Base-by-base conservation (phyloP, 2,888 invertebrate genomes). In the Tenthredo mesomela region DNA sequence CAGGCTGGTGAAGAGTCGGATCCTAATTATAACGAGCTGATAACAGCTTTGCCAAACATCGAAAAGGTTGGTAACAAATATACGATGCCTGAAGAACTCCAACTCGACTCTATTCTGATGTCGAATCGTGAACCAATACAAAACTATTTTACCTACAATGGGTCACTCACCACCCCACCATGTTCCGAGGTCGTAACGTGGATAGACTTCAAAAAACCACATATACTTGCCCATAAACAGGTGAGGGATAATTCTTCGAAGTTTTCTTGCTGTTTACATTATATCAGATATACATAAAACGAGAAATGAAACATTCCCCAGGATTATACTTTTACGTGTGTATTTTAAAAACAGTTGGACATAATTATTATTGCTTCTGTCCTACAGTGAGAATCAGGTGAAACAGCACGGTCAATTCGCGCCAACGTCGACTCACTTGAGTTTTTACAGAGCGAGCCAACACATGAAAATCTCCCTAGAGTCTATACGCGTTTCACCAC, bases 101-200 rank as follows among this genome's bases (percentile, higher is more conserved):
- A 94, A 0, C 93, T 96, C 88, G 92, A 93, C n/a, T 93, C 95
- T 83, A 94, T 96, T 71, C 89, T 96, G 84, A 75, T 86, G n/a
- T 85, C 87, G 6, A 82, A 85, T 37, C 21, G 10, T 2, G 92
- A 93, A 73, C 94, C 95, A 89, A 92, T 95, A 86, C 92, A 95
- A 58, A 93, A 95, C 61, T 98, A 97, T 93, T 98, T 96, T 94
- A 97, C 97, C 0, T 98, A 98, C 92, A 94, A 95, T 71, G 98
- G 98, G 0, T 98, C 98, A 0, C 92, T 98, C 87, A 98, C 98
- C 4, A 98, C 98, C 2, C 98, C 98, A 2, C 98, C 98, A 0
- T 97, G 97, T 89, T 95, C 95, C 33, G 98, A 98, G 94, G 96
- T 97, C 78, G 98, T 98, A 65, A 96, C 96, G 65, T 98, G 98